Base-by-base conservation (phyloP, 1,140 invertebrate species). In the Thalassaphorura encarpata region DNA sequence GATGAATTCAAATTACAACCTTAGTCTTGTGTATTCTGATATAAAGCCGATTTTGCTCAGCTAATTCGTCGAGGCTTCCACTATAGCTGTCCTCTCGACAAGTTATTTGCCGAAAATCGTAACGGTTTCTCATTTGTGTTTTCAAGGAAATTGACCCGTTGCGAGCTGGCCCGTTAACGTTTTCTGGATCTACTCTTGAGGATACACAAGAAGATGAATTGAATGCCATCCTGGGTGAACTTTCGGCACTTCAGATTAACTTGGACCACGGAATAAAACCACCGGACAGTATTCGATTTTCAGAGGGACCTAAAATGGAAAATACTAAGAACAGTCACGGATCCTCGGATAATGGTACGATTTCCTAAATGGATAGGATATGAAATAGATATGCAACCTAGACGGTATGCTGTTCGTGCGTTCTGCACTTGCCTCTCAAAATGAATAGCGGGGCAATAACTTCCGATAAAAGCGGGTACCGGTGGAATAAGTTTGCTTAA, bases 171-270 rank as follows among this genome's bases (percentile, higher is more conserved):
- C 62, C 62, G 23, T 63, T 55, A 43, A 31, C 58, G 40, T 63
- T 63, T 49, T 60, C 58, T 23, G 54, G 58, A 46, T 58, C 58
- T 1, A 63, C 62, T 0, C 49, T 63, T 16, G 58, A 63, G 39
- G 90, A 95, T 72, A 89, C 89, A 18, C 89, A 92, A 70, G 92
- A 97, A 75, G 87, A 92, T 26, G 92, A 97, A 72, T 75, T 97
- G 67, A 93, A 97, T 72, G 90, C 91, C 41, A 95, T 97, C 65
- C 78, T 97, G 24, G 90, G 89, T 26, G 92, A 97, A 72, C 75
- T 97, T 28, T 93, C 87, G 71, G 88, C 90, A 29, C 77, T 97
- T 49, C 89, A 89, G 69, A 81, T 60, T 54, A 63, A 58, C 80
- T 40, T 82, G 84, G 66, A 89, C 83, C 69, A 84, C 87, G 61